phyloP scores from a whole-genome alignment of 2,797 vertebrate genomes.

The Mareca penelope region DNA sequence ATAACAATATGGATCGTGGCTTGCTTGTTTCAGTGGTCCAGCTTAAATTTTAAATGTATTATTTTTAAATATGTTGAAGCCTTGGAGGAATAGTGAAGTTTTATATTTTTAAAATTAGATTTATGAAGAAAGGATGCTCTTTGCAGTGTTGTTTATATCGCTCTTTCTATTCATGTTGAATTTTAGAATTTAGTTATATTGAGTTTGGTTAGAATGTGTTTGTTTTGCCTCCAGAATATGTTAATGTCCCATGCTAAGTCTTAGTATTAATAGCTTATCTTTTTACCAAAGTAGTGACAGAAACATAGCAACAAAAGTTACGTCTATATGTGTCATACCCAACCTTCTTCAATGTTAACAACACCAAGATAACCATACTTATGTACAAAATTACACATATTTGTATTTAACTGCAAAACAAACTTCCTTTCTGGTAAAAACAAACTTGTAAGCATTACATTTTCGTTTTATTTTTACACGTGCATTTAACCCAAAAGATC shows the following conservation, averaged over 20 bases:
- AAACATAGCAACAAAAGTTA: not conserved
- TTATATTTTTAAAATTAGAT: conserved; percentile 33
- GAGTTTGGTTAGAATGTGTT: not conserved
- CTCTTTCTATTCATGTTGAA: not conserved
- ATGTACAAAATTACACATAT: not conserved
- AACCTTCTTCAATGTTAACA: not conserved
- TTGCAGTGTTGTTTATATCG: not conserved
- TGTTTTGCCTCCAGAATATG: not conserved
- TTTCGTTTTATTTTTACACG: not conserved
- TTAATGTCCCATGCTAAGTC: not conserved
- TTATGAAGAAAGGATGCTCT: conserved; percentile 18
- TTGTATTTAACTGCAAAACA: not conserved
- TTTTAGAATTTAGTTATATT: not conserved
- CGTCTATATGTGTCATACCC: not conserved
- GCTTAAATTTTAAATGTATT: conserved; percentile 21
- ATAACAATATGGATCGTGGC: not conserved
- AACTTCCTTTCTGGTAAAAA: not conserved
- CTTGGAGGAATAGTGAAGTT: not conserved
- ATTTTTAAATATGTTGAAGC: not conserved
- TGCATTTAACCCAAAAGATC: not conserved
- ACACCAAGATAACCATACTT: not conserved
- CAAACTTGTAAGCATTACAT: not conserved
- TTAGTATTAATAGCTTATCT: not conserved
- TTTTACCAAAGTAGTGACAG: not conserved
- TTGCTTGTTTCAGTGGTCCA: not conserved